These are phyloP conservation scores for Rhodinocichla rosea DNA, from an alignment of 2,113 vertebrate species.

Conservation along the genomic window DNA sequence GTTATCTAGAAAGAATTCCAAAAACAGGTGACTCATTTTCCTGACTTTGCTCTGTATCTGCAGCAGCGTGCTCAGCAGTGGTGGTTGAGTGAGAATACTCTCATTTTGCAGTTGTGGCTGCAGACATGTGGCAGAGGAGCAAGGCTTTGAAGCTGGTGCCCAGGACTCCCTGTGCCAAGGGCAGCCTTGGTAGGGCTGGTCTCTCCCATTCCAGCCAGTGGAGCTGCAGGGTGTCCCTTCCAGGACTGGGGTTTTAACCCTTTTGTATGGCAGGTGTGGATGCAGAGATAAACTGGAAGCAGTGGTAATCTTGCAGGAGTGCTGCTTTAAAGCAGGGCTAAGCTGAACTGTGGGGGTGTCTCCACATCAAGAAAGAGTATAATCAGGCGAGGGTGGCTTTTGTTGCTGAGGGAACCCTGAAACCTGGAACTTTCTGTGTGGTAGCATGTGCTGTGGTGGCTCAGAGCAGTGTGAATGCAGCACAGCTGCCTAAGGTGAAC, in stretches of 20 bases:
- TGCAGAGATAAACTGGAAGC: not conserved
- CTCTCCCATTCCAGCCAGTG: not conserved
- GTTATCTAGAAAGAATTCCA: not conserved
- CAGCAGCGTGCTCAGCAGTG: not conserved
- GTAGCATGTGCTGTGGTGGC: not conserved
- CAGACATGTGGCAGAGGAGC: not conserved
- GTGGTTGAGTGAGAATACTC: not conserved
- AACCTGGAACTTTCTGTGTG: not conserved
- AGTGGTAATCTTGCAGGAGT: not conserved
- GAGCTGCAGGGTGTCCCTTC: not conserved
- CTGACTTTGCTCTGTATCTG: not conserved
- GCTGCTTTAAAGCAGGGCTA: not conserved
- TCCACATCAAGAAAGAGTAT: not conserved
- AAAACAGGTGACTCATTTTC: not conserved
- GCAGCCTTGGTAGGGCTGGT: not conserved
- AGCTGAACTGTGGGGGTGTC: not conserved
- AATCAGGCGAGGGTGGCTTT: not conserved
- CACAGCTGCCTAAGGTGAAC: not conserved
- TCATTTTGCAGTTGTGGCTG: not conserved
- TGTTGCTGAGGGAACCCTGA: not conserved
- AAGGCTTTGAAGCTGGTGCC: not conserved
- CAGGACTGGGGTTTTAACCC: not conserved
- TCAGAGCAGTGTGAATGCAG: not conserved
- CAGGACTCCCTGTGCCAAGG: not conserved
- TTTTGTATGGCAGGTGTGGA: not conserved